Base-by-base conservation (phyloP, 2,797 vertebrate species). In the Urosaurus nigricauda region DNA sequence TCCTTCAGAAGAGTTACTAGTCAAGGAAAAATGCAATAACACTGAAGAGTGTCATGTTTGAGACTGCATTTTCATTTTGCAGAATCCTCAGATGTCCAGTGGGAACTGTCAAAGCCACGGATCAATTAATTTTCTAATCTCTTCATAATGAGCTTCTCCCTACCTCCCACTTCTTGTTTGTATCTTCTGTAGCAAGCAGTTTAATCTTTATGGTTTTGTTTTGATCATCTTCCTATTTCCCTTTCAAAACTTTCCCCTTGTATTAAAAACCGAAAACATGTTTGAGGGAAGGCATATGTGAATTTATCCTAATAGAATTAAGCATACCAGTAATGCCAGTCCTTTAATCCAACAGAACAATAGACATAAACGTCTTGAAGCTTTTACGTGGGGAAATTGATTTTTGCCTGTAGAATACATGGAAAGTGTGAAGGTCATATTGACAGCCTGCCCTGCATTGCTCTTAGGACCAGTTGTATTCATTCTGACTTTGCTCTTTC, bases 401-500 rank as follows among this genome's bases (percentile, higher is more conserved):
- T 93, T 94, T 88, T 84, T 87, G 24, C 86, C 83, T 88, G 40
- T 85, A 51, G 40, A 92, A 92, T 88, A 93, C 79, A 92, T 0
- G 0, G 80, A 70, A 94, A 91, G 87, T 81, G 56, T 77, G 75
- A 93, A 88, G 87, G 87, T 93, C 65, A 89, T 68, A 79, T 84
- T 95, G 94, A 95, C 85, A 88, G 74, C 78, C 87, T 92, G 91
- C 90, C 86, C 90, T 90, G 89, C 88, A 17, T 56, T 94, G 94
- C 93, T 95, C 93, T 95, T 93, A 96, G 96, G 97, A 87, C 82
- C 37, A 7, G 58, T 83, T 95, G 87, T 88, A 94, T 92, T 96
- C 79, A 87, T 88, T 92, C 94, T 92, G 84, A 94, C 92, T 93
- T 92, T 84, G 89, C 93, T 91, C 79, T 88, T 81, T 91, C 68